Evolutionary conservation across 2,888 invertebrate genomes (phyloP), one percentile per base, ranked within the genome.

Genomic region (Allacma fusca): DNA sequence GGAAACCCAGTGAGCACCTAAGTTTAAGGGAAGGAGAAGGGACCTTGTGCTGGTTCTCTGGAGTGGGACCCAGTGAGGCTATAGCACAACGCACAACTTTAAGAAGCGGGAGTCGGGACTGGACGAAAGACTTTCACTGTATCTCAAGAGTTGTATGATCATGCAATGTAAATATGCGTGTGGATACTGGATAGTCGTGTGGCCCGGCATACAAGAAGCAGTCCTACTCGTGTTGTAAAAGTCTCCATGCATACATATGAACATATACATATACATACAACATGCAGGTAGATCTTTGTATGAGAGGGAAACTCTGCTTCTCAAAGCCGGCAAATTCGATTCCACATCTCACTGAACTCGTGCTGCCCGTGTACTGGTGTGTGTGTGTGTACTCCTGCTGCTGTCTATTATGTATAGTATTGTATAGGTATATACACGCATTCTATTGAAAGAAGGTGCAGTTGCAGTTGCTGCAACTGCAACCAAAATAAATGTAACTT

Each of bases 51-150:
- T 4, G 4, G 34, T 9, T 34, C 34, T 9, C 4, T 34, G 34
- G 9, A 4, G 9, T 34, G 9, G 5, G 34, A 34, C 4, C 34
- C 34, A 34, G 34, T 34, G 9, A 34, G 34, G 34, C 34, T 34
- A 34, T 34, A 34, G 34, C 34, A 34, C 34, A 34, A 34, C 34
- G 5, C 34, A 34, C 34, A 34, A 9, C 5, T 34, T 34, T 34
- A 44, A 21, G 57, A 44, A 44, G 43, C 40, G 57, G 75, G 64
- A 29, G 70, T 57, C 24, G 50, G 75, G 34, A 34, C 40, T 69
- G 50, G 59, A 23, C 34, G 81, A 87, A 87, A 16, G 85, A 82
- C 79, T 87, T 87, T 40, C 26, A 9, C 62, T 26, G 50, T n/a
- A 50, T 50, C 50, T 50, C 50, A n/a, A 34, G 16, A 13, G 50